These are phyloP conservation scores for Macrophya annulata DNA, from an alignment of 2,888 invertebrate species.

Conservation along the genomic window DNA sequence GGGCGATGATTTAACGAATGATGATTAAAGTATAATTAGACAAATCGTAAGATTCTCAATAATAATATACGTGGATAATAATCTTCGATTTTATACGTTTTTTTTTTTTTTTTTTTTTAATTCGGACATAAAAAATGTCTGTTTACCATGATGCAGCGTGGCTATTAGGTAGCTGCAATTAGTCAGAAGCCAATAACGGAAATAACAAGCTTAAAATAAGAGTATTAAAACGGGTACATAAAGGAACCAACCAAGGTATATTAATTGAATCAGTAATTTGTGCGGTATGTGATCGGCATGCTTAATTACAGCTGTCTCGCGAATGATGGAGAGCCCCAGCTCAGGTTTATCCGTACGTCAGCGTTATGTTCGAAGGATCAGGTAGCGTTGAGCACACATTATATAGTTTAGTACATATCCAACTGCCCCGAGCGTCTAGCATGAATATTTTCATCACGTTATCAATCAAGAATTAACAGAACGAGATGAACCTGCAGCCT, in stretches of 20 bases:
- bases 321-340: slow-evolving; percentile 54
- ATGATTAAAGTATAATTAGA: not conserved
- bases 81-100: not conserved
- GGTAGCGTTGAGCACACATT: slow-evolving; percentile 6
- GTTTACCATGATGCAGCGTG: not conserved
- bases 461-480: slow-evolving; percentile 57
- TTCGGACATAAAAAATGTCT: not conserved
- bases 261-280: slow-evolving; percentile 59
- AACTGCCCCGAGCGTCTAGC: slow-evolving; percentile 11
- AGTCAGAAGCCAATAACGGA: slow-evolving; percentile 20
- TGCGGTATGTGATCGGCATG: slow-evolving; percentile 57
- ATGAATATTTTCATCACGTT: slow-evolving; percentile 59
- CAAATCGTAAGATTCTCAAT: not conserved
- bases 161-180: slow-evolving; percentile 7
- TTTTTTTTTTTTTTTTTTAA: too few relatives aligned
- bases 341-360: slow-evolving; percentile 36
- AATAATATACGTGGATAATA: not conserved
- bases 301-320: slow-evolving; percentile 58
- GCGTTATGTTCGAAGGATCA: slow-evolving; percentile 11
- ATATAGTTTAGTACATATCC: not conserved
- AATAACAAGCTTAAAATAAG: slow-evolving; percentile 9
- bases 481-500: not conserved
- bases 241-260: slow-evolving; percentile 25
- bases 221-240: slow-evolving; percentile 25
- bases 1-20: not conserved